Conservation (phyloP, 1,140 invertebrate species). For the Drosophila baimaii region DNA sequence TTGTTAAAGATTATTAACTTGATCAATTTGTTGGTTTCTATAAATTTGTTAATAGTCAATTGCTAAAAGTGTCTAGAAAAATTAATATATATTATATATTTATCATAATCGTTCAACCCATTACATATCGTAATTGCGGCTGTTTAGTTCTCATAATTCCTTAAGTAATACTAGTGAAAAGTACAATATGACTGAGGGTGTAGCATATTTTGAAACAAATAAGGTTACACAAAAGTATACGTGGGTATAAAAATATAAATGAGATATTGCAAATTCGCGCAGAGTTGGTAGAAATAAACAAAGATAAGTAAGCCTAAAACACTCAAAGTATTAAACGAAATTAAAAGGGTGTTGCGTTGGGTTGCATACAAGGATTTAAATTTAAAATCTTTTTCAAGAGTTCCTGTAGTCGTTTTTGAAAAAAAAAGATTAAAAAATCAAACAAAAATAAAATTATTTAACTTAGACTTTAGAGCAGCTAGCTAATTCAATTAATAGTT, state of each 20-base stretch:
- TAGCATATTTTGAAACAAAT: conserved; percentile 42
- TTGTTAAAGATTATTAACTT: conserved; percentile 48
- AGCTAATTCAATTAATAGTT: conserved; percentile 78
- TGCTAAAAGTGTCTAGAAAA: conserved; percentile 76
- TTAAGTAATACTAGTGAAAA: conserved; percentile 72
- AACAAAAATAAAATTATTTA: conserved; percentile 37
- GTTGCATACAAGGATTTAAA: conserved; percentile 14
- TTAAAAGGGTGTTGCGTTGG: conserved; percentile 21
- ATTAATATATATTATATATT: conserved; percentile 58
- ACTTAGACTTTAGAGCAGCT: conserved; percentile 51
- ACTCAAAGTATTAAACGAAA: conserved; percentile 39
- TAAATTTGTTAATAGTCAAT: conserved; percentile 69
- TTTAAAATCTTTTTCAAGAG: conserved; percentile 22
- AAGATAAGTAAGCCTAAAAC: conserved; percentile 31
- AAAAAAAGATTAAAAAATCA: conserved; percentile 11
- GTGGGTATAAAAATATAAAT: conserved; percentile 33
- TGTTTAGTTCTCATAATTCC: conserved; percentile 45
- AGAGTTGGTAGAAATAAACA: conserved; percentile 37
- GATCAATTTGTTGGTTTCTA: conserved; percentile 67
- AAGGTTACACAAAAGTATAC: conserved; percentile 35
- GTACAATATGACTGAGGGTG: conserved; percentile 67
- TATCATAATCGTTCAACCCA: conserved; percentile 42
- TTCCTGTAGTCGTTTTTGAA: conserved; percentile 52
- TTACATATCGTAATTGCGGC: conserved; percentile 36
- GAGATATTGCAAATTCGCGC: conserved; percentile 56